A percentile compares a stretch with the other conserved stretches of the same genome.
Evolutionary conservation across 2,888 invertebrate genomes (phyloP).

Genomic region (Drosophila diplacantha): DNA sequence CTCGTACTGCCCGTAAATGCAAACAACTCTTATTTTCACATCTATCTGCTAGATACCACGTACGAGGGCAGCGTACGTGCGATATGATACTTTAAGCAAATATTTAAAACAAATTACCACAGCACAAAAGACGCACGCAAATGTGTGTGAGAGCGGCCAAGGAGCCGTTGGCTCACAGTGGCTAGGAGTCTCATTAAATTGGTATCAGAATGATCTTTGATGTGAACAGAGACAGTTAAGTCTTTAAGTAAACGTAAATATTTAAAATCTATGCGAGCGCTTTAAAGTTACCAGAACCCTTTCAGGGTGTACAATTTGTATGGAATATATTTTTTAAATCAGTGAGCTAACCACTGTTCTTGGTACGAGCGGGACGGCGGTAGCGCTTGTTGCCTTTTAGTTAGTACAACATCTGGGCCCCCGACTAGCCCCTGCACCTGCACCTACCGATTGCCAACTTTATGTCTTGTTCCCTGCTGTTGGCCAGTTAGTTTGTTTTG

Average conservation of each 20-base stretch:
- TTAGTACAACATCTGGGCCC: conserved; percentile 50
- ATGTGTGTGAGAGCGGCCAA: conserved; percentile 42
- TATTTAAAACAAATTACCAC: conserved; percentile 72
- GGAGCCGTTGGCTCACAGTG: conserved; percentile 23
- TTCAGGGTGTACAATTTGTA: background rate
- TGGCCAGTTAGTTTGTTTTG: conserved; percentile 44
- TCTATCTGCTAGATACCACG: conserved; percentile 72
- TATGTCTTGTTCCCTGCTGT: background rate
- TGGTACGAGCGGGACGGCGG: conserved; percentile 48
- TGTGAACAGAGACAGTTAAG: background rate
- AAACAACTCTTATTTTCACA: conserved; percentile 69
- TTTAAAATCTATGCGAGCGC: background rate
- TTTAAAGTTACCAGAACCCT: background rate
- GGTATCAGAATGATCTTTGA: background rate
- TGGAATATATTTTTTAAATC: background rate
- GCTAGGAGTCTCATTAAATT: background rate
- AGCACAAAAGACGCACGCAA: conserved; percentile 62
- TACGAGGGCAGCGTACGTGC: conserved; percentile 63
- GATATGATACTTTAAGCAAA: conserved; percentile 71
- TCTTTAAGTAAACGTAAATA: background rate
- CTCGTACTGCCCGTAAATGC: conserved; percentile 17
- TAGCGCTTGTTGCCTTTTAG: conserved; percentile 62
- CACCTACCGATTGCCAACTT: background rate
- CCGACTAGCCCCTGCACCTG: background rate
- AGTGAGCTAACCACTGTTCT: conserved; percentile 45